phyloP scores from a whole-genome alignment of 1,140 invertebrate genomes.

The Brachystomella parvula region DNA sequence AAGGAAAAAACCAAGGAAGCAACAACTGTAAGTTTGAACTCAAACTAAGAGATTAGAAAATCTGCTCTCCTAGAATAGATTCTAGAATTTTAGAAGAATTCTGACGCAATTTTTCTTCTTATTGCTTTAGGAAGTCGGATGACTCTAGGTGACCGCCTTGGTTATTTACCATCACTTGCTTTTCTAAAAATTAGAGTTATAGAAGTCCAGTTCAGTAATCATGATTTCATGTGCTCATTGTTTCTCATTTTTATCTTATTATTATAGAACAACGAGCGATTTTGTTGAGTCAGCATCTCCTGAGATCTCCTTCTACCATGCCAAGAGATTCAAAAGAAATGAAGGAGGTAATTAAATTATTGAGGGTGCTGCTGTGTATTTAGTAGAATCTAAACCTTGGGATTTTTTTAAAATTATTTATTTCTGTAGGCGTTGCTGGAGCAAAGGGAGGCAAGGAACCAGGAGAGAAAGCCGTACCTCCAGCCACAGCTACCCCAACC shows the following conservation, averaged over 20 bases:
- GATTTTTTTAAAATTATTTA: not conserved
- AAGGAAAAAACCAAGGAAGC: slow-evolving; percentile 67
- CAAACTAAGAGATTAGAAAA: not conserved
- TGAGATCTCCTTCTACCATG: slow-evolving; percentile 38
- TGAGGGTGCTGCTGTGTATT: slow-evolving; percentile 2
- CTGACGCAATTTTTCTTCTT: too few relatives aligned
- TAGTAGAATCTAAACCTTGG: slow-evolving; percentile 25
- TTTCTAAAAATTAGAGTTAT: too few relatives aligned
- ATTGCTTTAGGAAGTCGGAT: too few relatives aligned
- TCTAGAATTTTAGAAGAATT: too few relatives aligned
- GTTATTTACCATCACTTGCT: too few relatives aligned
- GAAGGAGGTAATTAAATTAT: slow-evolving; percentile 23
- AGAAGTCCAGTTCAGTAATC: too few relatives aligned
- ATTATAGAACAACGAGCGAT: slow-evolving; percentile 54
- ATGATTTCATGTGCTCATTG: not conserved
- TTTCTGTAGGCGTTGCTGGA: not conserved
- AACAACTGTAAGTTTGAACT: slow-evolving; percentile 53
- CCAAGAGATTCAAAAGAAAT: slow-evolving; percentile 29
- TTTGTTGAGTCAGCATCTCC: slow-evolving; percentile 52
- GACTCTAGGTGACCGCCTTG: too few relatives aligned
- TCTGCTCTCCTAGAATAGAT: too few relatives aligned
- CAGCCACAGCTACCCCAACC: not conserved
- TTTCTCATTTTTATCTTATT: slow-evolving; percentile 28
- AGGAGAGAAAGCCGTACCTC: not conserved
- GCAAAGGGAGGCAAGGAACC: not conserved